Base-by-base conservation (phyloP, 2,888 invertebrate species). In the Drosophila formosana region DNA sequence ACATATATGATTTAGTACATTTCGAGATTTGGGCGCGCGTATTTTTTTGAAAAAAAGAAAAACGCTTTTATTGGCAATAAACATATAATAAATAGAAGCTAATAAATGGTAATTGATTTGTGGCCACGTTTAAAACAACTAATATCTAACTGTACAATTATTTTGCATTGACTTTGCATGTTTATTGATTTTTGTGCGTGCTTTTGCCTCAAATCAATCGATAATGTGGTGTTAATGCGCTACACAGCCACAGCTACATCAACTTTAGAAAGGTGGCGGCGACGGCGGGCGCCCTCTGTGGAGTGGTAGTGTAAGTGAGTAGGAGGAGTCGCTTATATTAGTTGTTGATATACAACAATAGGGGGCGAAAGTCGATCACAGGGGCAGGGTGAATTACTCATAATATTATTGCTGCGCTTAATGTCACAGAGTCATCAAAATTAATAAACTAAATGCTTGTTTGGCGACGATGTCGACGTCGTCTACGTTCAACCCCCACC, bases 151-250 rank as follows among this genome's bases (percentile, higher is more conserved):
- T 64, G 66, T 85, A 80, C 70, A 78, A 76, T 80, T 70, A 64
- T 75, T 73, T 49, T 56, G 60, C 68, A 69, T 72, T 70, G 69
- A 47, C 76, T 74, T 56, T 67, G 78, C 61, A 58, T 73, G 86
- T 56, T 70, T 85, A 86, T 88, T 60, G 84, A 86, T 84, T 85
- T 88, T 80, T 77, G 76, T 86, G 74, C 61, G 71, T 80, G 75
- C 71, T 52, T 82, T 78, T 70, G 34, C 68, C 68, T 75, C 72
- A 87, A 90, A 90, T 90, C 90, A 90, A 90, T 90, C 90, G 88
- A 90, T 90, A 90, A 88, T 89, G 88, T 89, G 89, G 90, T 88
- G 89, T 90, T 89, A 88, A 89, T 78, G 79, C 83, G 86, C 58
- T 63, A 60, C 72, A 74, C 62, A 55, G 57, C 66, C 46, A 49